Percentiles rank a stretch among this genome's conserved stretches.
These are phyloP conservation scores for Steinernema hermaphroditum DNA, from an alignment of 2,888 invertebrate species.

Conservation along the genomic window DNA sequence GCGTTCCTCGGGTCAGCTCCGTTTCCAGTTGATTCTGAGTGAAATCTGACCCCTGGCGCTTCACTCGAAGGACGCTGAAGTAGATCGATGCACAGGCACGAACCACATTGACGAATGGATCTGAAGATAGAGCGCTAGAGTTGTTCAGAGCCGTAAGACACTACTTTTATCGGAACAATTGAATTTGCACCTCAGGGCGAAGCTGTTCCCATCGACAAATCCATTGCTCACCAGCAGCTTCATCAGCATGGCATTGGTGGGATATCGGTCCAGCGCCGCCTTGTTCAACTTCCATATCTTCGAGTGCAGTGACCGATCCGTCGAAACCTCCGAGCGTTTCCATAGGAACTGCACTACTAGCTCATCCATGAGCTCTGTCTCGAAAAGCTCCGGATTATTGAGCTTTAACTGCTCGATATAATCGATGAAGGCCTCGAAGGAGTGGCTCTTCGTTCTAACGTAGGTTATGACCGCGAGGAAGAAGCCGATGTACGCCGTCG, in stretches of 20 bases:
- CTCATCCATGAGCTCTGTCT: neutral
- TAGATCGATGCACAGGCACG: constrained; percentile 5
- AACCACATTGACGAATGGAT: constrained; percentile 9
- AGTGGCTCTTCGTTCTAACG: neutral
- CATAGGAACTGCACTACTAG: constrained; percentile 12
- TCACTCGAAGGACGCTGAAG: neutral
- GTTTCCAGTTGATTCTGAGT: neutral
- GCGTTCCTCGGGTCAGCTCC: neutral
- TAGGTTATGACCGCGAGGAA: neutral
- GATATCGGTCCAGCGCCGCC: neutral
- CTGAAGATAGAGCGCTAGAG: too few relatives aligned
- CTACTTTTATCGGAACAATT: neutral
- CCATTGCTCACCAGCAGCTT: constrained; percentile 25
- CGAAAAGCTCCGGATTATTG: neutral
- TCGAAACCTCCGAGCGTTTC: neutral
- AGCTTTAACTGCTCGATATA: neutral
- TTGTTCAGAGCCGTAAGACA: too few relatives aligned
- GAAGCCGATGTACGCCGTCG: constrained; percentile 16
- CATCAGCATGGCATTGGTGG: neutral
- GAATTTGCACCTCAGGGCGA: neutral
- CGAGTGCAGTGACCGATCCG: neutral
- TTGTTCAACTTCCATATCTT: neutral
- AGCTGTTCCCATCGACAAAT: neutral
- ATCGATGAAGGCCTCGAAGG: neutral
- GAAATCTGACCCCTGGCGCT: neutral